Base-by-base conservation (phyloP, 2,797 vertebrate genomes). In the Nyctalus aviator region DNA sequence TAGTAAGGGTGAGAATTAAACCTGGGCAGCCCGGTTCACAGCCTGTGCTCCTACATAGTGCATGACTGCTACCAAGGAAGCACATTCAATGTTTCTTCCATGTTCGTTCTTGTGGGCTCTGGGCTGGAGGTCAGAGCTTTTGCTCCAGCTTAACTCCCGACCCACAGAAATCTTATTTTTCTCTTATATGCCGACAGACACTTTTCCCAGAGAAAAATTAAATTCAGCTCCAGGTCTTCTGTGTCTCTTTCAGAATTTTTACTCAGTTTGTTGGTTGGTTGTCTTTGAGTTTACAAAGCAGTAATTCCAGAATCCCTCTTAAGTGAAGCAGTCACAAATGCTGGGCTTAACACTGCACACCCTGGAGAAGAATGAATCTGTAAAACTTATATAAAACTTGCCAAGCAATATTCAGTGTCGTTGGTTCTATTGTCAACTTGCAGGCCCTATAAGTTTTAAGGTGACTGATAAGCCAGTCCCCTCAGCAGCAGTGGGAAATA, bases 161-260 rank as follows among this genome's bases (percentile, higher is more conserved):
- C 2, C 15, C 21, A 10, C 21, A 13, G 46, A 81, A 71, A 87
- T 25, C 1, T 32, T 57, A 13, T 9, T 12, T 27, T 12, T 3
- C 1, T 66, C 55, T 78, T 84, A 30, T 78, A 73, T 27, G 73
- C 48, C 48, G 25, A n/a, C 46, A 73, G 59, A 17, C 3, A 27
- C 4, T 78, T n/a, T 55, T 94, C 14, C 59, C 30, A 83, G 55
- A 93, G 59, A 93, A 93, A 53, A 44, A 57, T 86, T 44, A 69
- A 88, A 78, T 88, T 88, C 15, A 41, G 9, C 3, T 46, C 37
- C 72, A 55, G 23, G 50, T 71, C 46, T 88, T 77, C 35, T 5
- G 20, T 35, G 21, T 78, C 64, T 89, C 48, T 71, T 79, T 92
- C n/a, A 88, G 59, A 79, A 76, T 30, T 17, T 62, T 91, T 78